These are phyloP conservation scores for Lasioglossum calceatum DNA, from an alignment of 2,888 invertebrate species.

Conservation along the genomic window DNA sequence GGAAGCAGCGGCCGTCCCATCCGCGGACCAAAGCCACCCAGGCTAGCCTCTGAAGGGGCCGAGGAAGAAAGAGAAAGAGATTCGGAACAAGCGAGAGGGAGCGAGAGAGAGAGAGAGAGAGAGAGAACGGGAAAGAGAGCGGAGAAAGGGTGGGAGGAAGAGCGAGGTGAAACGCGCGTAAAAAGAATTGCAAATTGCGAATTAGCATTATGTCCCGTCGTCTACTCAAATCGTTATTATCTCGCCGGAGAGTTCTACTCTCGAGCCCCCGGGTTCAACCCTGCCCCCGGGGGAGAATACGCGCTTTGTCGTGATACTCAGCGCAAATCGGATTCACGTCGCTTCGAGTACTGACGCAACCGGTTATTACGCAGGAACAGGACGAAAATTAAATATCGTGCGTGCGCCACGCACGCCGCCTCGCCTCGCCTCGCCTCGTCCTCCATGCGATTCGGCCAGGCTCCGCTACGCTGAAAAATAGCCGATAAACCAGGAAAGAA, in stretches of 20 bases:
- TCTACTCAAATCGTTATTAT: conserved; percentile 80
- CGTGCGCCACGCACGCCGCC: conserved; percentile 38
- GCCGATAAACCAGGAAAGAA: conserved; percentile 65
- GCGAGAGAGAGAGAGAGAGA: neutral
- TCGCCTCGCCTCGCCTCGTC: conserved; percentile 42
- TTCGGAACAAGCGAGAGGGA: neutral
- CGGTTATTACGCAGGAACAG: conserved; percentile 71
- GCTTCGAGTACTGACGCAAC: conserved; percentile 67
- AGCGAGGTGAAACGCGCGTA: conserved; percentile 58
- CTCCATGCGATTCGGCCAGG: neutral
- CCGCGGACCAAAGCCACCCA: conserved; percentile 52
- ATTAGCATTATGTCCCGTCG: conserved; percentile 79
- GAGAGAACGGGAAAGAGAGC: neutral
- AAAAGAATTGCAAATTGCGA: conserved; percentile 82
- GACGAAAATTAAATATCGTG: conserved; percentile 71
- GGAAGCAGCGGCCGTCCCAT: conserved; percentile 68
- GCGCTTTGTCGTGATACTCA: conserved; percentile 73
- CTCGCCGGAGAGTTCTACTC: conserved; percentile 66
- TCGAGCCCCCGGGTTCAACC: conserved; percentile 22
- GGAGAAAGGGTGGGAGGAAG: neutral
- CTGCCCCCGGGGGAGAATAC: conserved; percentile 56
- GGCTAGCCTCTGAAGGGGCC: conserved; percentile 24
- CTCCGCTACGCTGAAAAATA: conserved; percentile 57
- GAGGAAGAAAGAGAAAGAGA: neutral
- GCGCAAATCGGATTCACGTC: conserved; percentile 72